These are phyloP conservation scores for Tachina grossa DNA, from an alignment of 2,888 invertebrate species.

Conservation along the genomic window DNA sequence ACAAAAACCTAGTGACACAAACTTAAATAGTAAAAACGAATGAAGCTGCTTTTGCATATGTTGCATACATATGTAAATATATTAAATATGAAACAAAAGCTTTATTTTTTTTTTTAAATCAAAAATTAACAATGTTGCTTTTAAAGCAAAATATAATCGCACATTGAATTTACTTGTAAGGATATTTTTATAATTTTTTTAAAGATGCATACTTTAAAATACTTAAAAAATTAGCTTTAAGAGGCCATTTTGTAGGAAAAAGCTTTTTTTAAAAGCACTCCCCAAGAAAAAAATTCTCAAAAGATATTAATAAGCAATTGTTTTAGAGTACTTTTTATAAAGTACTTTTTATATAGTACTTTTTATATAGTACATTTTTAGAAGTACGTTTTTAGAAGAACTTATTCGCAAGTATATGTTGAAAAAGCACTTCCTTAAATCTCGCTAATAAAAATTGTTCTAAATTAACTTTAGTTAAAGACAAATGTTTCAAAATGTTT, in stretches of 20 bases:
- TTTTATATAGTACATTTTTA: background rate
- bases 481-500: too few species aligned
- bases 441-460: too few species aligned
- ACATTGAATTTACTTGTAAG: background rate
- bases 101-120: background rate
- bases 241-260: background rate
- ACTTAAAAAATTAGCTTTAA: background rate
- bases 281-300: background rate
- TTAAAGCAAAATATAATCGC: background rate
- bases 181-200: too few species aligned
- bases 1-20: constrained; percentile 10
- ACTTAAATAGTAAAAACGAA: constrained; percentile 42
- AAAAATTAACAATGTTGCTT: background rate
- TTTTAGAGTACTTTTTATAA: background rate
- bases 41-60: background rate
- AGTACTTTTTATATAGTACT: background rate
- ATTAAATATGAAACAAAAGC: constrained; percentile 19
- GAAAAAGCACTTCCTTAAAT: too few species aligned
- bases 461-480: too few species aligned
- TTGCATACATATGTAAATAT: background rate
- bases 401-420: too few species aligned
- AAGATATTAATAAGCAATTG: background rate
- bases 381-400: background rate
- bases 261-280: background rate
- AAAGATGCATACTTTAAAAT: background rate